Conservation (phyloP, 2,113 vertebrate species). For the Apteryx owenii region DNA sequence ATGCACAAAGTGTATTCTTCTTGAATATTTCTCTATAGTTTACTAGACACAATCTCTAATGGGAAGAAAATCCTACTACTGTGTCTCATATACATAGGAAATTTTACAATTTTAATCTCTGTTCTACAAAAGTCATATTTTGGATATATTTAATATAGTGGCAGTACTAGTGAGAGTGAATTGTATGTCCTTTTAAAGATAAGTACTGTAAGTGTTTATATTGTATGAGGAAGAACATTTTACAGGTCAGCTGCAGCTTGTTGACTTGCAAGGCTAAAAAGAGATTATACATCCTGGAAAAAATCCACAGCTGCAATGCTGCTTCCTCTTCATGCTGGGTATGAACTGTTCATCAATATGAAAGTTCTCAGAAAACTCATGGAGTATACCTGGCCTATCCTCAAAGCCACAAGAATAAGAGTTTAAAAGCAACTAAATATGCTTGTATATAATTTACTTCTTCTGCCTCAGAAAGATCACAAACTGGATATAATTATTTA, state of each 20-base stretch:
- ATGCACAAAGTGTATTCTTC: not conserved
- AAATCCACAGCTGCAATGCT: not conserved
- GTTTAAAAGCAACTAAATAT: not conserved
- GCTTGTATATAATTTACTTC: not conserved
- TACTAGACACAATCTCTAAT: not conserved
- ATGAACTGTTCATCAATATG: accelerated
- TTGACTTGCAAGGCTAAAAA: not conserved
- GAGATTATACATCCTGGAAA: not conserved
- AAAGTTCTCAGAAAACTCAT: not conserved
- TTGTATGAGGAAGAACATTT: not conserved
- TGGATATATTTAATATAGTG: not conserved
- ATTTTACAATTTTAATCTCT: not conserved
- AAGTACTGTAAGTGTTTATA: not conserved
- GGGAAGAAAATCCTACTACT: not conserved
- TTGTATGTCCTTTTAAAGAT: not conserved
- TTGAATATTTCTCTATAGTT: conserved; percentile 27
- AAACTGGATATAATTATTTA: not conserved
- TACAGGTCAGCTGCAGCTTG: not conserved
- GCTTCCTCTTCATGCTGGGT: not conserved
- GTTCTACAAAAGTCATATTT: not conserved
- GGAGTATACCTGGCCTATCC: accelerated
- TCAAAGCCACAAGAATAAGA: not conserved
- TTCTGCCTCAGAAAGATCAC: not conserved
- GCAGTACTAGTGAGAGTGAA: not conserved
- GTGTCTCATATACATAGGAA: not conserved